Base-by-base conservation (phyloP, 1,140 invertebrate genomes). In the Platorchestia sp. region DNA sequence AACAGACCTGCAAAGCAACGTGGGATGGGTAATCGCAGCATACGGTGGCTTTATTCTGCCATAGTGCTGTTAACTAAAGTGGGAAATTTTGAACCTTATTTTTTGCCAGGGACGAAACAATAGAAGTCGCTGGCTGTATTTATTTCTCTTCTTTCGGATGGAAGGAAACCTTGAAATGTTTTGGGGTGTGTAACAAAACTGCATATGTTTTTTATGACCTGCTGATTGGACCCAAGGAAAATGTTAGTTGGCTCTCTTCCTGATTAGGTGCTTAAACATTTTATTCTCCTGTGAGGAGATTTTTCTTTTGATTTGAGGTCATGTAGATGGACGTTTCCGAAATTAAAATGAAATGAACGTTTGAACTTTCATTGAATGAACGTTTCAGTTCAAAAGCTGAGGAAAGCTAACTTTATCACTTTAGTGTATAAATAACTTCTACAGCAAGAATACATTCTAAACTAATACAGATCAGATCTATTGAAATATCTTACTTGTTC, bases 201-300 rank as follows among this genome's bases (percentile, higher is more conserved):
- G 59, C 59, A 10, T 75, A 36, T 75, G 47, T 75, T 75, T 75
- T 75, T 75, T 75, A 75, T 75, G 59, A 75, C 59, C 40, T 93
- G 91, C 44, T 93, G 91, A 45, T 40, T 45, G 91, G 91, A 93
- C 91, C 91, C 91, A 93, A 44, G 91, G 91, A 93, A 93, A 93
- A 93, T 93, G 45, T 93, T 93, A 93, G 45, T 93, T 93, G 87
- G 91, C 91, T 93, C 45, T 93, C 91, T 93, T 45, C 45, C 91
- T 93, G 40, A 44, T 22, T 93, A 45, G 91, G 91, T 93, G 44
- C 41, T 89, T 42, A 42, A 89, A 44, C n/a, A 42, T 27, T 89
- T 41, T 89, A 89, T 89, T 19, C n/a, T 89, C 27, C 59, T 75
- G 59, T 75, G 36, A 75, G 59, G 47, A 6, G 36, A 75, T 75